A percentile compares a stretch with the other conserved stretches of the same genome.
These are phyloP conservation scores for Apaloderma vittatum DNA, from an alignment of 2,113 vertebrate species.

Conservation along the genomic window DNA sequence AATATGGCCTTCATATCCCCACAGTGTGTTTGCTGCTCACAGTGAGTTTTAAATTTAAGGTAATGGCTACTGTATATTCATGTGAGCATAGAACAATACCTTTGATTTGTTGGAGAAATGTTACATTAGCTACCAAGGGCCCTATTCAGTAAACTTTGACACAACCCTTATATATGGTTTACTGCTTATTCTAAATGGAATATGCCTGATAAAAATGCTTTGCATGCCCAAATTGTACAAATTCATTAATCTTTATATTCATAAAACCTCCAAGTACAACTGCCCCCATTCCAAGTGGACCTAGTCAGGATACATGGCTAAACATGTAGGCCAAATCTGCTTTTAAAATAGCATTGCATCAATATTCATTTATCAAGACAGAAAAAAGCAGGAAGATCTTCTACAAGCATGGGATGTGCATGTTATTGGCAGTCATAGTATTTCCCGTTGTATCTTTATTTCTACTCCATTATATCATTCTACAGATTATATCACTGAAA, in stretches of 20 bases:
- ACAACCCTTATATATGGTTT: constrained; percentile 78
- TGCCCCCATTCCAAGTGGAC: constrained; percentile 5
- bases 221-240: constrained; percentile 77
- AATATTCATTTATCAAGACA: not conserved
- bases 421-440: not conserved
- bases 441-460: not conserved
- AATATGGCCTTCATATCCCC: constrained; percentile 81
- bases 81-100: constrained; percentile 81
- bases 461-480: not conserved
- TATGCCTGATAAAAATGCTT: constrained; percentile 73
- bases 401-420: not conserved
- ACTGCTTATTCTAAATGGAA: constrained; percentile 75
- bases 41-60: constrained; percentile 85
- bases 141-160: constrained; percentile 83
- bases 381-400: not conserved
- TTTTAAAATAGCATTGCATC: not conserved
- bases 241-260: constrained; percentile 69
- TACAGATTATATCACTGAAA: not conserved
- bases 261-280: constrained; percentile 35
- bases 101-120: constrained; percentile 85
- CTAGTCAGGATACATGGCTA: not conserved
- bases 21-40: constrained; percentile 71
- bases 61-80: constrained; percentile 86
- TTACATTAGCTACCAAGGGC: constrained; percentile 80
- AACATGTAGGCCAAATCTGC: not conserved